Conservation (phyloP, 2,797 vertebrate genomes). For the Syngnathus acus region DNA sequence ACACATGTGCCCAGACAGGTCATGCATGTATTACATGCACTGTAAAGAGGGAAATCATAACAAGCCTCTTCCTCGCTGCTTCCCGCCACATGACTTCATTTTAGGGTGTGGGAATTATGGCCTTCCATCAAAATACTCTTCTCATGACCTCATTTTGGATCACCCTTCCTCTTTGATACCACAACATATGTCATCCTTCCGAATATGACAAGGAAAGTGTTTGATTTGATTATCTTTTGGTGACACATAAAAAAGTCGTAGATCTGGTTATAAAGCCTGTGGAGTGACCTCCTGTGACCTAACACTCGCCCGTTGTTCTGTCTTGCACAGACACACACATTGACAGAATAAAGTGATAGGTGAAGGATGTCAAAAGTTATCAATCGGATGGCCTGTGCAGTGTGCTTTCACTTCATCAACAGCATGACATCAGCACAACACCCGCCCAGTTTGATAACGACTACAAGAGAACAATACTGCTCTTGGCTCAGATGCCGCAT, state of each 20-base stretch:
- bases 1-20: slow-evolving; percentile 33
- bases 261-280: not conserved
- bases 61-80: slow-evolving; percentile 49
- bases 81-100: slow-evolving; percentile 62
- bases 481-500: slow-evolving; percentile 23
- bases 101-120: slow-evolving; percentile 60
- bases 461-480: slow-evolving; percentile 16
- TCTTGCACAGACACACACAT: not conserved
- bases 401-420: slow-evolving; percentile 27
- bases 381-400: slow-evolving; percentile 3
- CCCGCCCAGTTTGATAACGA: slow-evolving; percentile 29
- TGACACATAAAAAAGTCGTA: not conserved
- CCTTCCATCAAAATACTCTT: slow-evolving; percentile 63
- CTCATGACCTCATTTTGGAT: slow-evolving; percentile 57
- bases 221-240: not conserved
- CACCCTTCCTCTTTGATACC: slow-evolving; percentile 50
- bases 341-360: not conserved
- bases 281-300: not conserved
- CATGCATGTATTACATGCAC: slow-evolving; percentile 42
- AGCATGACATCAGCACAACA: slow-evolving; percentile 44
- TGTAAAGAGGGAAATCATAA: slow-evolving; percentile 53
- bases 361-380: slow-evolving; percentile 4
- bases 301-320: not conserved
- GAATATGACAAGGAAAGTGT: slow-evolving; percentile 23
- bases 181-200: slow-evolving; percentile 53